Evolutionary conservation across 2,888 invertebrate species (phyloP).

Genomic region (Calameuta filiformis): DNA sequence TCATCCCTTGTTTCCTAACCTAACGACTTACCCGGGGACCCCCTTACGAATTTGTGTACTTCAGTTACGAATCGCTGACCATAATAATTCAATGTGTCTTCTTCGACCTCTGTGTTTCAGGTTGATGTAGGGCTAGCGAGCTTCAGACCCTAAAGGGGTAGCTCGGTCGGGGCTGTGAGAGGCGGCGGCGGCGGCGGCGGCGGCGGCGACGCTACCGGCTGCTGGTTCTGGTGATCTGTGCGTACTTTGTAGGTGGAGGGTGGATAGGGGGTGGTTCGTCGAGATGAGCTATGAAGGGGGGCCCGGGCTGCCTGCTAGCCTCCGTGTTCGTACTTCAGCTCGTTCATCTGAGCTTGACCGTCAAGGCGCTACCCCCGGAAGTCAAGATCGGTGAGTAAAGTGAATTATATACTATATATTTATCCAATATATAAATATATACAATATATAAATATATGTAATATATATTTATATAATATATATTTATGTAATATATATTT

Average conservation of each 20-base stretch:
- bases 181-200: neutral
- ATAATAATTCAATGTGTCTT: neutral
- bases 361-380: constrained; percentile 57
- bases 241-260: constrained; percentile 10
- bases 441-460: neutral
- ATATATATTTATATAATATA: no score
- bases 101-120: neutral
- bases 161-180: neutral
- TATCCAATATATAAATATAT: neutral
- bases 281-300: constrained; percentile 66
- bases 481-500: neutral
- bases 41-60: neutral
- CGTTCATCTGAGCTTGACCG: constrained; percentile 49
- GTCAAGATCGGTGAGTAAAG: constrained; percentile 61
- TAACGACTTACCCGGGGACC: neutral
- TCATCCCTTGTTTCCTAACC: neutral
- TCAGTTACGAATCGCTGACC: neutral
- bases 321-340: constrained; percentile 56
- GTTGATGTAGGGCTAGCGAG: constrained; percentile 1
- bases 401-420: neutral
- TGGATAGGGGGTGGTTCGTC: constrained; percentile 51
- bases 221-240: neutral
- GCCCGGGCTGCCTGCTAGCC: constrained; percentile 63
- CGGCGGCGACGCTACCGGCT: neutral
- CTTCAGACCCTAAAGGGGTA: constrained; percentile 11